Evolutionary conservation across 2,113 vertebrate genomes (phyloP).

Genomic region (Emydura subglobosa): DNA sequence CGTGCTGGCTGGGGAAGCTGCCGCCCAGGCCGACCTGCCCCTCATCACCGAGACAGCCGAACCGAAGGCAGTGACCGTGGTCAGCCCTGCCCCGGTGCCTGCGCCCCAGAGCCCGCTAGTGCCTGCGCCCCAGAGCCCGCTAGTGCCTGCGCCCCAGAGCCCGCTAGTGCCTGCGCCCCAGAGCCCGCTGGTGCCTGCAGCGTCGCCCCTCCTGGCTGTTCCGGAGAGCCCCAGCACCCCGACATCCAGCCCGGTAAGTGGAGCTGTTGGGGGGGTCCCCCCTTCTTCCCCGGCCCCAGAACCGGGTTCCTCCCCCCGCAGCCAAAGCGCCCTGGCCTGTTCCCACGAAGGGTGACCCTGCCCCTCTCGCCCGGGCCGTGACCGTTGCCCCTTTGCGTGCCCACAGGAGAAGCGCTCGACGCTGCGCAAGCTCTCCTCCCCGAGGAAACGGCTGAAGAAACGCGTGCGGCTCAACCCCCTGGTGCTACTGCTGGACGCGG

Average conservation of each 20-base stretch:
- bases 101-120: slow-evolving; percentile 10
- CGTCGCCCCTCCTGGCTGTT: background rate
- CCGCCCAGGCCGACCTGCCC: background rate
- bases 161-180: too few species aligned
- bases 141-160: background rate
- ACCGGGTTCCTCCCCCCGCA: too few species aligned
- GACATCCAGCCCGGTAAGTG: background rate
- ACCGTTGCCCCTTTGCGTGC: too few species aligned
- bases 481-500: slow-evolving; percentile 89
- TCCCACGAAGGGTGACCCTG: background rate
- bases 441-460: slow-evolving; percentile 49
- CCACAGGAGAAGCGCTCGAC: slow-evolving; percentile 85
- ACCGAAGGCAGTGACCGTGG: background rate
- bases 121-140: slow-evolving; percentile 21
- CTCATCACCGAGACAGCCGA: slow-evolving; percentile 45
- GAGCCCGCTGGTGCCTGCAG: background rate
- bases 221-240: background rate
- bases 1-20: rapidly evolving
- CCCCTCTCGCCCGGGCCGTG: background rate
- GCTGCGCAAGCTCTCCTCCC: slow-evolving; percentile 77
- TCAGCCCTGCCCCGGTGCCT: background rate
- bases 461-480: slow-evolving; percentile 87
- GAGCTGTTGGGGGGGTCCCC: too few species aligned
- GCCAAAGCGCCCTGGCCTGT: background rate
- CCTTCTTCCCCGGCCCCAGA: too few species aligned